Conservation (phyloP, 2,113 vertebrate species). For the Bos taurus region ARS-UCD2.0 NC_037348.1:50852501-50853000, state of each 20-base stretch:
- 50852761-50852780: not conserved
- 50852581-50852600: not conserved
- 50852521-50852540: not conserved
- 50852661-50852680: not conserved
- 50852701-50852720: not conserved
- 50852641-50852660: not conserved
- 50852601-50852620: not conserved
- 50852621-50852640: not conserved
- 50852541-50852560: not conserved
- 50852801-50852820: not conserved
- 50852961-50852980: not conserved
- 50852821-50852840: not conserved
- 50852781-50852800: not conserved
- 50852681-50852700: not conserved
- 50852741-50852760: not conserved
- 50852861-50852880: not conserved
- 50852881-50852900: not conserved
- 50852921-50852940: not conserved
- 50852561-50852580: not conserved
- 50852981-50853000: not conserved
- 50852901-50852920: not conserved
- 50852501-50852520: not conserved
- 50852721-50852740: not conserved
- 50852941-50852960: not conserved
- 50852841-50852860: not conserved